Evolutionary conservation across 2,888 invertebrate genomes (phyloP).

Genomic region (Cenopis cana): DNA sequence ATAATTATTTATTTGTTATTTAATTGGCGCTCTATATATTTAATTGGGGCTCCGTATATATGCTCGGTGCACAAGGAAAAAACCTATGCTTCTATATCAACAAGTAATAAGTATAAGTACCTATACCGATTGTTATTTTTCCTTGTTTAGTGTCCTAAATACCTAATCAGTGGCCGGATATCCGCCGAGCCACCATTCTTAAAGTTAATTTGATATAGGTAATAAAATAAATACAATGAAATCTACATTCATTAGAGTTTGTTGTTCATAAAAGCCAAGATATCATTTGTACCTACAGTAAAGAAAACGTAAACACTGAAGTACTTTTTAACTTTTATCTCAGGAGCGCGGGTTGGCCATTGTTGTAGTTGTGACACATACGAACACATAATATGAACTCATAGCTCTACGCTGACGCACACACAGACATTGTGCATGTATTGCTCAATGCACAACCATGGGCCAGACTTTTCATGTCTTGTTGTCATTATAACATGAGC

Average conservation of each 20-base stretch:
- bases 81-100: neutral
- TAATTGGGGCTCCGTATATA: no score
- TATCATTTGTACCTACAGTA: neutral
- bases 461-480: no score
- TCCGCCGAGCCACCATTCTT: slow-evolving; percentile 26
- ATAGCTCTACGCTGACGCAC: no score
- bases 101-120: slow-evolving; percentile 5
- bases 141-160: slow-evolving; percentile 18
- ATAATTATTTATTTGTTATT: neutral
- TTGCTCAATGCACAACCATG: no score
- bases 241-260: slow-evolving; percentile 17
- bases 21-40: slow-evolving; percentile 7
- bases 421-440: no score
- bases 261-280: neutral
- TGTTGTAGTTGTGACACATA: no score
- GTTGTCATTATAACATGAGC: no score
- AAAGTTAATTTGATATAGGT: neutral
- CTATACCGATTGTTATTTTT: slow-evolving; percentile 7
- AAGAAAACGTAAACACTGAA: no score
- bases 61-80: slow-evolving; percentile 15
- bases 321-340: no score
- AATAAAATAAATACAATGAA: neutral
- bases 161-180: slow-evolving; percentile 35
- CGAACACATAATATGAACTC: no score
- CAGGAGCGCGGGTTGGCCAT: no score